A percentile compares a stretch with the other conserved stretches of the same genome.
Conservation (phyloP, 2,113 vertebrate genomes). For the Clarias gariepinus region DNA sequence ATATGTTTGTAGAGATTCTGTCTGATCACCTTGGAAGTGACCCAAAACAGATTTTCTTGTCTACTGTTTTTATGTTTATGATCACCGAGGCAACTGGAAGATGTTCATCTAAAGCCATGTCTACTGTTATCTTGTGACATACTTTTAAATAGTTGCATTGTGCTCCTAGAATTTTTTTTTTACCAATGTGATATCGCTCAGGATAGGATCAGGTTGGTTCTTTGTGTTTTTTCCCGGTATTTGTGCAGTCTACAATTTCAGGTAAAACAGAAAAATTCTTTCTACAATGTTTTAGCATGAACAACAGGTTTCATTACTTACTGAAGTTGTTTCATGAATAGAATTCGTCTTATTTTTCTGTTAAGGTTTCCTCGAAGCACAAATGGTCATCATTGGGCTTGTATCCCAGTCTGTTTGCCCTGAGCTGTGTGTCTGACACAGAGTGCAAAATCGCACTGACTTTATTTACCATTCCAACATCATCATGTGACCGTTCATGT, state of each 20-base stretch:
- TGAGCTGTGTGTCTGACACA: not conserved
- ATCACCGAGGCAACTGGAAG: not conserved
- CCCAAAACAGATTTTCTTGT: not conserved
- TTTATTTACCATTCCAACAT: not conserved
- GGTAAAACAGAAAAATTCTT: not conserved
- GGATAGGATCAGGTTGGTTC: not conserved
- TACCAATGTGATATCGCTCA: not conserved
- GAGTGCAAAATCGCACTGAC: not conserved
- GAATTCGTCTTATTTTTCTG: not conserved
- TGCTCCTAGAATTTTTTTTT: not conserved
- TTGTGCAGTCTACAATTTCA: not conserved
- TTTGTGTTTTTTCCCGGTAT: not conserved
- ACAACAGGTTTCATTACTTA: not conserved
- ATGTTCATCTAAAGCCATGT: not conserved
- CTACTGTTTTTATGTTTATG: not conserved
- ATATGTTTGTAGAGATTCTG: not conserved
- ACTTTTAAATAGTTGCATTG: not conserved
- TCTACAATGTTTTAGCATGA: not conserved
- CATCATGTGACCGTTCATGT: not conserved
- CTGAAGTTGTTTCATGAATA: not conserved
- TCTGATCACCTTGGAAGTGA: not conserved
- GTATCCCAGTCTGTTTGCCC: not conserved
- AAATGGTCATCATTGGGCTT: not conserved
- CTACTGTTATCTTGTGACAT: not conserved
- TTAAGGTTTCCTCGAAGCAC: not conserved